Conservation (phyloP, 2,797 vertebrate species). For the Buceros bicornis region DNA sequence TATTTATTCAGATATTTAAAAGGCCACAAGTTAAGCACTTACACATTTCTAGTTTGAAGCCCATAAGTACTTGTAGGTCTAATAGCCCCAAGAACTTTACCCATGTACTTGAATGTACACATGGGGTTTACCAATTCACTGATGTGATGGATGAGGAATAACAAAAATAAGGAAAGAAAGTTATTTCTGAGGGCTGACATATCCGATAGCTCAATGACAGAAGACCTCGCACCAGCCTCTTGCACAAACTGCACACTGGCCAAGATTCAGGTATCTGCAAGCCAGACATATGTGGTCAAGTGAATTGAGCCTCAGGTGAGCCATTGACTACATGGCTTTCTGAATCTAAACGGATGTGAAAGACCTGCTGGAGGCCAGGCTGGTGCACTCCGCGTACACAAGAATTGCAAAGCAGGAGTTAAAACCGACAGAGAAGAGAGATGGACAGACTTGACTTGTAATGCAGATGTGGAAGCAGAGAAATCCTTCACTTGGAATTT, state of each 20-base stretch:
- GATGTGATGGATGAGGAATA: neutral
- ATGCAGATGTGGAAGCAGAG: neutral
- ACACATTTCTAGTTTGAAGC: neutral
- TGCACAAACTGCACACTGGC: neutral
- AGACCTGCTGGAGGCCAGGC: neutral
- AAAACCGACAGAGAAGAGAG: neutral
- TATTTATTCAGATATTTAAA: neutral
- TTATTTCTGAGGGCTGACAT: neutral
- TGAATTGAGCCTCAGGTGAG: neutral
- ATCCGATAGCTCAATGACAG: neutral
- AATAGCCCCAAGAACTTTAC: neutral
- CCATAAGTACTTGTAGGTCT: neutral
- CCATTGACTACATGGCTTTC: neutral
- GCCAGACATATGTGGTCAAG: neutral
- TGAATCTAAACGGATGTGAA: neutral
- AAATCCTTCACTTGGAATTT: neutral
- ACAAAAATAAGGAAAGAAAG: neutral
- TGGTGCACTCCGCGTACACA: neutral
- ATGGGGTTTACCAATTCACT: neutral
- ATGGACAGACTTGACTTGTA: neutral
- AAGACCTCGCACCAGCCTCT: neutral
- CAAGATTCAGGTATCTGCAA: neutral
- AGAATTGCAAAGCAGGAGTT: neutral
- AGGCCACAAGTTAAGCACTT: neutral
- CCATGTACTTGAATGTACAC: neutral